phyloP scores from a whole-genome alignment of 2,888 invertebrate species.

The Linnaemya tessellans region DNA sequence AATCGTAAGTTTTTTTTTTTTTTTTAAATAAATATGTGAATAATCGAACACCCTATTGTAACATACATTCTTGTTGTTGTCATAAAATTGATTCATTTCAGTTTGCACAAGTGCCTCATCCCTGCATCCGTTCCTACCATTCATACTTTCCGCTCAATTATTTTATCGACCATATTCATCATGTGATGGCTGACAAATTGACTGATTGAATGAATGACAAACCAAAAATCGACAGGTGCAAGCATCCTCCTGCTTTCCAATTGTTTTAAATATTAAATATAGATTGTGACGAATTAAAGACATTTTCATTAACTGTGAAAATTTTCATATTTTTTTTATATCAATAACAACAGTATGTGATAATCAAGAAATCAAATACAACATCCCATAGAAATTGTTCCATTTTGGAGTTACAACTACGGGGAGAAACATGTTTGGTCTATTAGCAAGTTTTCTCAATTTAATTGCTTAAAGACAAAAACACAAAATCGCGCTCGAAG shows the following conservation, averaged over 20 bases:
- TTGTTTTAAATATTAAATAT: slow-evolving; percentile 48
- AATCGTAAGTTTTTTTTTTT: too few species aligned
- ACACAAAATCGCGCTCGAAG: slow-evolving; percentile 24
- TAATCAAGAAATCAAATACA: background rate
- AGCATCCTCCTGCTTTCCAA: slow-evolving; percentile 37
- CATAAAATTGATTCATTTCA: slow-evolving; percentile 30
- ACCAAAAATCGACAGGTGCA: slow-evolving; percentile 68
- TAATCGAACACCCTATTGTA: background rate
- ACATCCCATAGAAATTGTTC: background rate
- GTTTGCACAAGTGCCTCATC: slow-evolving; percentile 45
- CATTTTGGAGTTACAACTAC: background rate
- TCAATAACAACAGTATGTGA: background rate
- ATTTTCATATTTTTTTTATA: background rate
- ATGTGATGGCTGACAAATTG: slow-evolving; percentile 58
- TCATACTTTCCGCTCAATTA: slow-evolving; percentile 47
- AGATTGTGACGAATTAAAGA: slow-evolving; percentile 25
- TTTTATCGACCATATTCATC: slow-evolving; percentile 50
- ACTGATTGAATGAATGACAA: slow-evolving; percentile 53
- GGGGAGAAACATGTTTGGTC: slow-evolving; percentile 49
- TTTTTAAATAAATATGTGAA: too few species aligned
- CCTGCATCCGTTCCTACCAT: slow-evolving; percentile 11
- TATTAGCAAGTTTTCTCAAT: slow-evolving; percentile 61
- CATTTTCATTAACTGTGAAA: slow-evolving; percentile 9
- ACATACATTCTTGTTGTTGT: slow-evolving; percentile 16
- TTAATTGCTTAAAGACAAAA: slow-evolving; percentile 24